Evolutionary conservation across 2,113 vertebrate species (phyloP), one percentile per base, ranked within the genome.

Genomic region (Spermophilus dauricus): DNA sequence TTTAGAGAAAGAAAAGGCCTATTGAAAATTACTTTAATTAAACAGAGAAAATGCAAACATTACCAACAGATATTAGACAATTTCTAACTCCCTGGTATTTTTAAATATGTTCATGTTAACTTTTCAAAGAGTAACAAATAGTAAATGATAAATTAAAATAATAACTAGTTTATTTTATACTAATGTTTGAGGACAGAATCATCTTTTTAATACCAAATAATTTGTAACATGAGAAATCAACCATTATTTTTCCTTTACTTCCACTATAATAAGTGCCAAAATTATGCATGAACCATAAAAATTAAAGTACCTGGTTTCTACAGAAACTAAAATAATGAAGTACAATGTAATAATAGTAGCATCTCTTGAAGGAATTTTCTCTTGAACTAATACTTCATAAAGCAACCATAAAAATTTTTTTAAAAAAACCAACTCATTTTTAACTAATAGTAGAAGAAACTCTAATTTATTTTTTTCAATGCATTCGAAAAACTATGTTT

Each of bases 281-380:
- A 81, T 53, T 94, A 97, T 78, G 20, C 9, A 73, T 86, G 37
- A 88, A 28, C 48, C 80, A 73, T 58, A 89, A 75, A 84, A 75
- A 26, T 86, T 89, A 89, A 86, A 83, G 30, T 11, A 84, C 18
- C 4, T 92, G n/a, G 16, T 70, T 94, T 94, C 17, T 58, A n/a
- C 83, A 77, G 73, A 90, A 75, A 90, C 14, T 76, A 90, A 94
- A 92, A 91, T 61, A 96, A 77, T 63, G 67, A 92, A 84, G 34
- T 53, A 18, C 67, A 77, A 58, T 32, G 83, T 3, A 93, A 81
- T 6, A 89, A 86, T 12, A 94, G 37, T 24, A 86, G 14, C 7
- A 34, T 72, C 30, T 63, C 18, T 91, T 93, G 32, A 0, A 87
- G 30, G 3, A 86, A 80, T 90, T 97, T 88, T 89, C 30, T 80